phyloP scores from a whole-genome alignment of 2,888 invertebrate species.

The Hymenopus coronatus region DNA sequence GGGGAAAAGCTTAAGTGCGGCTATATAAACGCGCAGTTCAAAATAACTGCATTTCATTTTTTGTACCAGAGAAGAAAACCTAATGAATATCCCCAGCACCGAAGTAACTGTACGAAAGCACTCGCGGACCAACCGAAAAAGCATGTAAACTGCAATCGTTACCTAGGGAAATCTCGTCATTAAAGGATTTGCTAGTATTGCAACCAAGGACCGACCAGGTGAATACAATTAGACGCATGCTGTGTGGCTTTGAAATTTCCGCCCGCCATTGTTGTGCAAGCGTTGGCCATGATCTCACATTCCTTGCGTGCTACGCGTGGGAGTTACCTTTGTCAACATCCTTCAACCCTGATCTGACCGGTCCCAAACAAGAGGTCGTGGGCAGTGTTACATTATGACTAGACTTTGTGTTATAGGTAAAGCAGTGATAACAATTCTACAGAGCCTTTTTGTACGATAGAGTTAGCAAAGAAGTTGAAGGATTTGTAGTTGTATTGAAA shows the following conservation, averaged over 20 bases:
- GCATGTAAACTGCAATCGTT: neutral
- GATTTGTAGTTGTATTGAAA: too few species aligned
- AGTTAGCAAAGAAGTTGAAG: too few species aligned
- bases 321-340: neutral
- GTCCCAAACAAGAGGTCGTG: neutral
- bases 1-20: too few species aligned
- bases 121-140: neutral
- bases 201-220: neutral
- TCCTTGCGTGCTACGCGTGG: neutral
- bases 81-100: too few species aligned
- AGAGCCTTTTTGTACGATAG: too few species aligned
- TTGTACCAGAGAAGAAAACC: too few species aligned
- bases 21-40: too few species aligned
- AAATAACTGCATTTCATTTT: too few species aligned
- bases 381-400: neutral
- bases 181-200: neutral
- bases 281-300: neutral
- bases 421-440: too few species aligned
- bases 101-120: too few species aligned
- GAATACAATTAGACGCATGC: neutral
- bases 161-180: neutral
- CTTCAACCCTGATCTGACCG: neutral
- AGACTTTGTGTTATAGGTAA: neutral
- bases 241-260: too few species aligned
- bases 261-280: neutral